Evolutionary conservation across 2,113 vertebrate species (phyloP).

Genomic region (Myotis davidii): DNA sequence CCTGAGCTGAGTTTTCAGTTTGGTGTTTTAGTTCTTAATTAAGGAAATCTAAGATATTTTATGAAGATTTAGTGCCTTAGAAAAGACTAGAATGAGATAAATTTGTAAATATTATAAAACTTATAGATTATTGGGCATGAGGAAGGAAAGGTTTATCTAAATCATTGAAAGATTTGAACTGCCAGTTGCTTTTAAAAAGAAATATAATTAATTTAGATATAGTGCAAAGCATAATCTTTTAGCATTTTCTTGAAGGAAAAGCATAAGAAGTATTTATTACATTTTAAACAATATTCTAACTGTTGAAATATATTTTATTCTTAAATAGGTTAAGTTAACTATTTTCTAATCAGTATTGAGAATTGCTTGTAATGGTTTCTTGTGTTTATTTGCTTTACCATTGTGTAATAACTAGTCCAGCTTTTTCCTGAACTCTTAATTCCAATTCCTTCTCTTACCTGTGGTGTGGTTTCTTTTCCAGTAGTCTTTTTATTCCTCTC

Average conservation of each 20-base stretch:
- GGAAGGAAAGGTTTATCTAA: slow-evolving; percentile 6
- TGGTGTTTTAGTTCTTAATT: slow-evolving; percentile 43
- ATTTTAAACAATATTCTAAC: slow-evolving; percentile 8
- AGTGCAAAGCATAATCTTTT: background rate
- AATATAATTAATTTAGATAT: background rate
- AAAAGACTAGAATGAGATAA: slow-evolving; percentile 26
- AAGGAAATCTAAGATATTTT: background rate
- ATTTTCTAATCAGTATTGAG: background rate
- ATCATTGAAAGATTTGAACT: slow-evolving; percentile 21
- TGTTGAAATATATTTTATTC: slow-evolving; percentile 18
- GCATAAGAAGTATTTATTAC: background rate
- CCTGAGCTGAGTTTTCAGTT: background rate
- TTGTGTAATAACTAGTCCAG: background rate
- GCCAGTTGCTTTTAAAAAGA: slow-evolving; percentile 7
- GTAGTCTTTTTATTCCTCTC: slow-evolving; percentile 22
- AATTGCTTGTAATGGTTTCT: slow-evolving; percentile 25
- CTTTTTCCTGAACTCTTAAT: background rate
- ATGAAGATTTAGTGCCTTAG: slow-evolving; percentile 1
- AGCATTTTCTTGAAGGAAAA: slow-evolving; percentile 9
- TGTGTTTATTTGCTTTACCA: background rate
- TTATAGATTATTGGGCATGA: background rate
- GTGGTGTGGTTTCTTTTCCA: background rate
- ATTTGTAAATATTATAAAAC: slow-evolving; percentile 25
- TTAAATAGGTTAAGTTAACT: slow-evolving; percentile 25
- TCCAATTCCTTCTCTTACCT: background rate